Conservation (phyloP, 1,140 invertebrate species). For the Drosophila miranda region DNA sequence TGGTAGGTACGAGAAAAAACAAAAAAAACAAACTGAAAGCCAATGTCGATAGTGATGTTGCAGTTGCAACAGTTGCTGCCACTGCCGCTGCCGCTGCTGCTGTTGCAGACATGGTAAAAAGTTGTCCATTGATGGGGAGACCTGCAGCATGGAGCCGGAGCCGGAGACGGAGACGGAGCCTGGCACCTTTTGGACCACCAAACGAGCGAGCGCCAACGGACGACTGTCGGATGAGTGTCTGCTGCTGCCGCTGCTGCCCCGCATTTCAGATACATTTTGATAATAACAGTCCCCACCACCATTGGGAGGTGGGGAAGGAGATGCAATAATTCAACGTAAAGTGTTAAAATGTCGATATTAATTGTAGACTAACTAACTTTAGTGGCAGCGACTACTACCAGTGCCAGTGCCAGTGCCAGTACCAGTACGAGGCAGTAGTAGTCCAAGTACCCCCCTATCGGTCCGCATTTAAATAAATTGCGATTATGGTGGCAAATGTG, state of each 20-base stretch:
- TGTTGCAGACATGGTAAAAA: slow-evolving; percentile 15
- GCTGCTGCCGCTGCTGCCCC: slow-evolving; percentile 46
- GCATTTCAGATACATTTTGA: slow-evolving; percentile 37
- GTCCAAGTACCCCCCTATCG: slow-evolving; percentile 11
- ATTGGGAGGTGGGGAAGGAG: slow-evolving; percentile 49
- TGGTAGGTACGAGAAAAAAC: not conserved
- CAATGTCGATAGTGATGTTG: slow-evolving; percentile 10
- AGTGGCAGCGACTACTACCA: slow-evolving; percentile 15
- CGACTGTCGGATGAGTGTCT: slow-evolving; percentile 21
- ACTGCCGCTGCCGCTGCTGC: slow-evolving; percentile 27
- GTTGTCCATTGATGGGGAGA: slow-evolving; percentile 17
- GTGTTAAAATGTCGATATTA: slow-evolving; percentile 82
- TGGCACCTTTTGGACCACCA: slow-evolving; percentile 31
- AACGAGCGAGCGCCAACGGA: slow-evolving; percentile 50
- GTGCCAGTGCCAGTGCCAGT: no score
- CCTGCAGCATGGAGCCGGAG: slow-evolving; percentile 1
- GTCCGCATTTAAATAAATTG: slow-evolving; percentile 77
- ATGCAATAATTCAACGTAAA: slow-evolving; percentile 78
- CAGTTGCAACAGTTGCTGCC: no score
- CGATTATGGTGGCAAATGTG: slow-evolving; percentile 77
- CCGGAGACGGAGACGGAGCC: not conserved
- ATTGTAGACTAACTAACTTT: slow-evolving; percentile 58
- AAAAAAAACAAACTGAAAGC: slow-evolving; percentile 17
- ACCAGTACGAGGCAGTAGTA: not conserved
- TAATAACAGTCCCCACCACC: slow-evolving; percentile 61